Evolutionary conservation across 2,888 invertebrate species (phyloP).

Genomic region (Boloria euphrosyne): DNA sequence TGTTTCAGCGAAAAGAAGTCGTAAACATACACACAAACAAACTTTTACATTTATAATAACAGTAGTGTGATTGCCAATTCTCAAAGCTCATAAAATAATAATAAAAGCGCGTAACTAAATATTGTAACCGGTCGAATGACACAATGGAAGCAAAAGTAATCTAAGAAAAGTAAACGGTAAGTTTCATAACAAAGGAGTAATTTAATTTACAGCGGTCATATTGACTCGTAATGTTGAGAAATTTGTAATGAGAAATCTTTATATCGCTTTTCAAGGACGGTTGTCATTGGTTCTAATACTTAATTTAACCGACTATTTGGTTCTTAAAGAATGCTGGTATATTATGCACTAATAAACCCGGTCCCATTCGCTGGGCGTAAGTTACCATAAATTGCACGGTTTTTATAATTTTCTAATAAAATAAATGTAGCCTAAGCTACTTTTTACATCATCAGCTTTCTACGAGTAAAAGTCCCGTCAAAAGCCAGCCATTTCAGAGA

Average conservation of each 20-base stretch:
- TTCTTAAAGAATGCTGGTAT: too few species aligned
- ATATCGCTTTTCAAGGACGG: constrained; percentile 19
- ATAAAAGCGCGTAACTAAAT: constrained; percentile 15
- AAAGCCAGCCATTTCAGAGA: too few species aligned
- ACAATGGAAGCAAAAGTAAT: constrained; percentile 23
- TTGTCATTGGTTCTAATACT: background rate
- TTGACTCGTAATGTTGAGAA: constrained; percentile 36
- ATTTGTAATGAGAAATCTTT: constrained; percentile 20
- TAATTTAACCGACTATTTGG: background rate
- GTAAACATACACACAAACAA: too few species aligned
- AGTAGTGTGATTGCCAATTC: too few species aligned
- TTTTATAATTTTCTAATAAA: too few species aligned
- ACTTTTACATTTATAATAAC: too few species aligned
- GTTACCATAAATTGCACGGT: too few species aligned
- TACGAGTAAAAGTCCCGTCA: too few species aligned
- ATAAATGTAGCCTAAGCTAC: too few species aligned
- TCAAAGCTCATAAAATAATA: background rate
- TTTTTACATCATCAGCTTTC: too few species aligned
- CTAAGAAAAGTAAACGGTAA: constrained; percentile 23
- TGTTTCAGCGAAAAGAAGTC: background rate
- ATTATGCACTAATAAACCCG: too few species aligned
- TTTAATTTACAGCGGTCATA: constrained; percentile 23
- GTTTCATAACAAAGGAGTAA: constrained; percentile 28
- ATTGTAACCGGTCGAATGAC: constrained; percentile 5
- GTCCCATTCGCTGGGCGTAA: too few species aligned